These are phyloP conservation scores for Archilochus colubris DNA, from an alignment of 2,113 vertebrate genomes.

Conservation along the genomic window DNA sequence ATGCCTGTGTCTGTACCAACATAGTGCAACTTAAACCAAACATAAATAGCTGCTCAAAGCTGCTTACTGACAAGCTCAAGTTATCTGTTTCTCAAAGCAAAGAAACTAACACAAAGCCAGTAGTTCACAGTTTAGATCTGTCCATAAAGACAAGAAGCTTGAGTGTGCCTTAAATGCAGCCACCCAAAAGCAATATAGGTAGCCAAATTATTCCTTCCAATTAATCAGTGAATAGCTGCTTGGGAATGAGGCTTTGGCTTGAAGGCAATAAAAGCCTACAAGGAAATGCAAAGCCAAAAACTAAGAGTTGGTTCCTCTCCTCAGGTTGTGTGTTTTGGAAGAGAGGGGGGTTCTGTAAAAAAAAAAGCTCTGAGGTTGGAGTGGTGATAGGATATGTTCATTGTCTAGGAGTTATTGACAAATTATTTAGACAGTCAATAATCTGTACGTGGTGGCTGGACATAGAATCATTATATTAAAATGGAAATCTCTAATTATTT, in stretches of 20 bases:
- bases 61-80: background rate
- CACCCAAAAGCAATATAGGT: background rate
- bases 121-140: background rate
- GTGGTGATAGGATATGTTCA: background rate
- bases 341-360: background rate
- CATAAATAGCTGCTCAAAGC: background rate
- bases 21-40: background rate
- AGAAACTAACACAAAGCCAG: background rate
- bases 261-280: background rate
- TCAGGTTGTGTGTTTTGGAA: background rate
- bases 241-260: background rate
- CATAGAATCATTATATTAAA: background rate
- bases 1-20: background rate
- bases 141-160: background rate
- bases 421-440: background rate
- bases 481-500: background rate
- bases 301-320: background rate
- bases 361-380: background rate
- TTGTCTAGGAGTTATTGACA: background rate
- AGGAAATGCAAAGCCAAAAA: background rate
- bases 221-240: background rate
- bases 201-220: background rate
- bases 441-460: background rate
- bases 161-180: background rate
- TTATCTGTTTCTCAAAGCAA: background rate